Evolutionary conservation across 1,140 invertebrate genomes (phyloP), one percentile per base, ranked within the genome.

Genomic region (Hestina assimilis): DNA sequence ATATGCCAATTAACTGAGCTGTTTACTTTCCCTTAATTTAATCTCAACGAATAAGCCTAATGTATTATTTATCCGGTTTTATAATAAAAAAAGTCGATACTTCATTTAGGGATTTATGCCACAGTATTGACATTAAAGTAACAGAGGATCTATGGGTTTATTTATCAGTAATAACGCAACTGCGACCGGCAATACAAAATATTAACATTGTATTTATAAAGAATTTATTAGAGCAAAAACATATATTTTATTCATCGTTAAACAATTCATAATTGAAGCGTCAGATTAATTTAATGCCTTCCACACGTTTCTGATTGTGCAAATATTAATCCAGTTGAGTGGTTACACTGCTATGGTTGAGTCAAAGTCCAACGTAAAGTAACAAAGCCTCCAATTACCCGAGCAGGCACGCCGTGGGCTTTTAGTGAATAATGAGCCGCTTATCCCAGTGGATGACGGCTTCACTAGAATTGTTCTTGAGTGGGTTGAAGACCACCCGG

Each of bases 391-490:
- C 73, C 81, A 85, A 87, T 87, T 87, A 87, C 70, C 79, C 69
- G 61, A 73, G 69, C 75, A 71, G 67, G 81, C 80, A 82, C 73
- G 80, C 83, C 73, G 81, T 85, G 81, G 78, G 81, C 84, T 86
- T 86, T 87, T 84, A 84, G 81, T 85, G 80, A 83, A 85, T 87
- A 85, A 87, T 87, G 81, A 83, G 80, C 75, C 77, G 80, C 75
- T 82, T 83, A 85, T 82, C 72, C 79, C 65, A 55, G 55, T 46
- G 69, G 72, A 76, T 79, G 80, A 81, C 66, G 73, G 74, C 69
- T 79, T 74, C 77, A 72, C 73, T 81, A 69, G 72, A 74, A 83
- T 76, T 72, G 75, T 78, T 78, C 66, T 75, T 68, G 70, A 82
- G 79, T 73, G 73, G 74, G 75, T 63, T 53, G 70, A 60, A 54